These are phyloP conservation scores for Crotophaga sulcirostris DNA, from an alignment of 2,113 vertebrate species.

Conservation along the genomic window DNA sequence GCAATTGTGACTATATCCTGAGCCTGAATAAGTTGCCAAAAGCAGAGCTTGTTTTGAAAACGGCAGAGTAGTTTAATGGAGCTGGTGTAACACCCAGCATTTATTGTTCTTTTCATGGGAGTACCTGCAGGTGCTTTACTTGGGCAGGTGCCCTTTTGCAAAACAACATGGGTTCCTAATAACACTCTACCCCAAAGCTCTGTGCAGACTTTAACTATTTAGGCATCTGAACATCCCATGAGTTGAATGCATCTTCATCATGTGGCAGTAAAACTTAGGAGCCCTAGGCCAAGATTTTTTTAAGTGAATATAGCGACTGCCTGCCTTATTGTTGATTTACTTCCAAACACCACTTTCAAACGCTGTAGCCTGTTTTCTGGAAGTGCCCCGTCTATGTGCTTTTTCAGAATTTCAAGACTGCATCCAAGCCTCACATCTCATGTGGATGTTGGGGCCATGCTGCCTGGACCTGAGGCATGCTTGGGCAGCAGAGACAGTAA, in stretches of 20 bases:
- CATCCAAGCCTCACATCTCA: neutral
- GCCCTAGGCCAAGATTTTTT: neutral
- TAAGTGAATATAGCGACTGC: neutral
- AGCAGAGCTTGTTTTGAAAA: slow-evolving; percentile 62
- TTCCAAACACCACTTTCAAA: neutral
- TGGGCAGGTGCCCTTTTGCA: slow-evolving; percentile 32
- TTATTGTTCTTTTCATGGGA: slow-evolving; percentile 46
- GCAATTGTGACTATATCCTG: slow-evolving; percentile 60
- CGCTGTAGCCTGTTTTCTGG: neutral
- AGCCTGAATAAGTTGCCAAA: slow-evolving; percentile 59
- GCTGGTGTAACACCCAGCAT: slow-evolving; percentile 22
- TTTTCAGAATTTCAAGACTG: neutral
- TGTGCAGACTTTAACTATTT: neutral
- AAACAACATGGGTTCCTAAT: slow-evolving; percentile 2
- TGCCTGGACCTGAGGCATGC: neutral
- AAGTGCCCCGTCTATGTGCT: neutral
- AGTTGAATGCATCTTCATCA: neutral
- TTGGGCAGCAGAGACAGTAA: neutral
- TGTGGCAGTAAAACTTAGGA: neutral
- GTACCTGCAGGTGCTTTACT: slow-evolving; percentile 55
- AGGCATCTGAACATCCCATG: neutral
- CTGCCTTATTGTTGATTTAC: neutral
- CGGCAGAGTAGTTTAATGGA: neutral
- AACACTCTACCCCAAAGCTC: slow-evolving; percentile 15
- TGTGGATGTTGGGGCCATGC: neutral